Evolutionary conservation across 2,888 invertebrate genomes (phyloP).

Genomic region (Lysandra coridon): DNA sequence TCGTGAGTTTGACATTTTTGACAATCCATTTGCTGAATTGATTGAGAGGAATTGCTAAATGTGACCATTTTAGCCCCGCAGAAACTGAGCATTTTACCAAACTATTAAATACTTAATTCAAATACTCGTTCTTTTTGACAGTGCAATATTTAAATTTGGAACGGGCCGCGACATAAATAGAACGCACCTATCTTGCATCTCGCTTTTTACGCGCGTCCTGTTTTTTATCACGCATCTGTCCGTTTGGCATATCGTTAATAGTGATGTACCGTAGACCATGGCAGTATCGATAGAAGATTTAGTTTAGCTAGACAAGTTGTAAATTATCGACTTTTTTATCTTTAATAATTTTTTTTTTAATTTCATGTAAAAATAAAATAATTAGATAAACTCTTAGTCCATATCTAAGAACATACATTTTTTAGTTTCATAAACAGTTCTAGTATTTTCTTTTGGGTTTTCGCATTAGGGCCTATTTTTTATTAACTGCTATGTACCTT

Average conservation of each 20-base stretch:
- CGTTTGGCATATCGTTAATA: constrained; percentile 33
- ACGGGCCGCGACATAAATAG: constrained; percentile 23
- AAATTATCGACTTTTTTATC: neutral
- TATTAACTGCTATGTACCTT: neutral
- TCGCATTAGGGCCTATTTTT: too few relatives aligned
- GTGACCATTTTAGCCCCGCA: too few relatives aligned
- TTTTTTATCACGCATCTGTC: constrained; percentile 31
- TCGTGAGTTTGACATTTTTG: too few relatives aligned
- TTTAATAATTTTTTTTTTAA: neutral
- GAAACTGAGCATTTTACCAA: too few relatives aligned
- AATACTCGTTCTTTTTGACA: neutral
- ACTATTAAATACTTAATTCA: neutral
- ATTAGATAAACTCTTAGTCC: too few relatives aligned
- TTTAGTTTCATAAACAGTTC: too few relatives aligned
- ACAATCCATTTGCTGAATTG: too few relatives aligned
- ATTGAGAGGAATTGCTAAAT: too few relatives aligned
- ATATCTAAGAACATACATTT: neutral
- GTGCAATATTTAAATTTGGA: constrained; percentile 20
- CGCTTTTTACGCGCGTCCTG: constrained; percentile 19
- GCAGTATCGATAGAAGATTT: neutral
- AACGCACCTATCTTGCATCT: constrained; percentile 21
- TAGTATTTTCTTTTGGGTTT: neutral
- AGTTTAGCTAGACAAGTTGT: neutral
- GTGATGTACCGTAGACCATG: constrained; percentile 6
- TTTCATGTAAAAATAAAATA: neutral